Base-by-base conservation (phyloP, 2,113 vertebrate genomes). In the Halcyon senegalensis region DNA sequence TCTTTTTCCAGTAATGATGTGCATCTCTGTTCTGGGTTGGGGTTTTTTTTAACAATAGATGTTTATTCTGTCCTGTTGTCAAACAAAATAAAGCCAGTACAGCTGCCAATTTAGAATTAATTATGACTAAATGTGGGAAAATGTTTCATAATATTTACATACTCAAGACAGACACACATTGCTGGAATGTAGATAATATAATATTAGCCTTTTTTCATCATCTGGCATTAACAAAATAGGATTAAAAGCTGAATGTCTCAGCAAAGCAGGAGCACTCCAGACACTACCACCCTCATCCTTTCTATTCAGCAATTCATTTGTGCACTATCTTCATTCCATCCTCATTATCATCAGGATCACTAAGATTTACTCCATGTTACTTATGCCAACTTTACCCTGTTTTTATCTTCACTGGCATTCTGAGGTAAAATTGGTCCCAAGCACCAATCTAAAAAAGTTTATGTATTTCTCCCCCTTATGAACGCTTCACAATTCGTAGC, bases 361-460 rank as follows among this genome's bases (percentile, higher is more conserved):
- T 70, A 53, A 88, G 87, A 90, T 5, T 89, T 91, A 25, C 19
- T 96, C 41, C 59, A 62, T 96, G 58, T 82, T 92, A 33, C 59
- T 66, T 82, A 69, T 91, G 55, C 28, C 41, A 87, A 78, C 41
- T 80, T 28, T 96, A 89, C 95, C 90, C 93, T 90, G 97, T 94
- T 97, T 97, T 97, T 96, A 93, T 97, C 95, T 97, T 97, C 96
- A 96, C 97, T 97, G 96, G 95, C 89, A 90, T 96, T 96, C 96
- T 95, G 74, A 91, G 94, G 94, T 97, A 90, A 75, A 91, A 3
- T 79, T 72, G 46, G 16, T 87, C 46, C 33, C 43, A 95, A 93
- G 25, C 20, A 80, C 55, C 39, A 67, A 83, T 88, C 60, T 88
- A 90, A 85, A 93, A 95, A 66, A 63, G 46, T 93, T 94, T 94